These are phyloP conservation scores for Drosophila emarginata DNA, from an alignment of 2,888 invertebrate species.

Conservation along the genomic window DNA sequence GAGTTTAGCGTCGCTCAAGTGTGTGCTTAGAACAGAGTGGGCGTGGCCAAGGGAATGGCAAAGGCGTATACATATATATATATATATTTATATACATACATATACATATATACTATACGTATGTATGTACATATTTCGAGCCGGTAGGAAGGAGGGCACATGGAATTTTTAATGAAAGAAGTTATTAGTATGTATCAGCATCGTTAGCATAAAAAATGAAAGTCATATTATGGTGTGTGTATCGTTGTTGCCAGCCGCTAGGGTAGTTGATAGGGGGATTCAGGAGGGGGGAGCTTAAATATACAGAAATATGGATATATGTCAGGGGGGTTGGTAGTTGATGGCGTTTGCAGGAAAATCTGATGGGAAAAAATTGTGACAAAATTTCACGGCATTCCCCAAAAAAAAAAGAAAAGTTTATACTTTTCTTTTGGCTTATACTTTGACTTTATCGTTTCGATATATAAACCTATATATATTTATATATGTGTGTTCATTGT, in stretches of 20 bases:
- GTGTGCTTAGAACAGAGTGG: conserved; percentile 54
- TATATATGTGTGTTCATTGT: not conserved
- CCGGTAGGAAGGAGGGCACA: conserved; percentile 28
- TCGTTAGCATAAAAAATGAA: conserved; percentile 74
- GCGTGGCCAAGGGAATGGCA: conserved; percentile 23
- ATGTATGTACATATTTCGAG: conserved; percentile 15
- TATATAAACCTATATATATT: not conserved
- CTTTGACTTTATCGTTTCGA: not conserved
- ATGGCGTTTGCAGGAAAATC: not conserved
- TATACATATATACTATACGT: no score
- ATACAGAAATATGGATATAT: no score
- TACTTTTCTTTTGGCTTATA: no score
- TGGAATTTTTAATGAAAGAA: conserved; percentile 75
- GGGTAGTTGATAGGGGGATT: not conserved
- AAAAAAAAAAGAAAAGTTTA: no score
- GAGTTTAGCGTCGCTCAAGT: conserved; percentile 76
- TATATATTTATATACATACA: conserved; percentile 19
- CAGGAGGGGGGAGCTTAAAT: not conserved
- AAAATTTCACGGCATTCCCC: not conserved
- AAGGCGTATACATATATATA: conserved; percentile 40
- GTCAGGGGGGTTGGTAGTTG: not conserved
- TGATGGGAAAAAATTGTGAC: not conserved
- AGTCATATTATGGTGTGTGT: conserved; percentile 32
- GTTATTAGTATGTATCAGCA: conserved; percentile 77
- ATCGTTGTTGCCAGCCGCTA: not conserved